Evolutionary conservation across 64 coral and sea anemone species (phyloP).

Genomic region (Pocillopora verrucosa): DNA sequence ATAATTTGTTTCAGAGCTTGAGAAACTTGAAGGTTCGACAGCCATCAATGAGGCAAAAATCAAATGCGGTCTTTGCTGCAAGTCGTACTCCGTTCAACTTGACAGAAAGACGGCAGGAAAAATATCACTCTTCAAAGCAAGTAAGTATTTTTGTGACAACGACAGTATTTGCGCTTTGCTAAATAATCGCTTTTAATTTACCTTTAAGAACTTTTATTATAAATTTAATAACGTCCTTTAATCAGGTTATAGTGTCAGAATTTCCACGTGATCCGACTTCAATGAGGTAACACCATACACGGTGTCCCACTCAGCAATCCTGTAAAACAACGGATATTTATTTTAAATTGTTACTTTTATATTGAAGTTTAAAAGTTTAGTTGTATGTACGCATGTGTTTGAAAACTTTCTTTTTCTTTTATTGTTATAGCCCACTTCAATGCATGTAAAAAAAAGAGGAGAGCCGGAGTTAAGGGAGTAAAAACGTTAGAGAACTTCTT

Average conservation of each 20-base stretch:
- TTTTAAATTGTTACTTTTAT: not conserved
- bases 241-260: too few relatives aligned
- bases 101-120: conserved; percentile 38
- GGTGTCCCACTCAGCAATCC: conserved; percentile 24
- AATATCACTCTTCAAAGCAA: conserved; percentile 50
- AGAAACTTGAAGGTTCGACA: conserved; percentile 54
- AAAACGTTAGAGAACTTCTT: conserved; percentile 52
- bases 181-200: too few relatives aligned
- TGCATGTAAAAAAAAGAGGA: conserved; percentile 42
- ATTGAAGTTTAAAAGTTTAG: too few relatives aligned
- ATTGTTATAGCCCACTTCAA: conserved; percentile 56
- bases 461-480: conserved; percentile 48
- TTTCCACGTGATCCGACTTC: too few relatives aligned
- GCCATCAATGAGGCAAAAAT: conserved; percentile 51
- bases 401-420: conserved; percentile 4
- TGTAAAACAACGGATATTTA: conserved; percentile 22
- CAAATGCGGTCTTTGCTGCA: conserved; percentile 62
- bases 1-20: conserved; percentile 49
- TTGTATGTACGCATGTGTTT: not conserved
- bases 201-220: too few relatives aligned
- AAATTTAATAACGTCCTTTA: too few relatives aligned
- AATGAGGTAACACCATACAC: not conserved
- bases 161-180: not conserved
- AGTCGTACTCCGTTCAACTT: conserved; percentile 35
- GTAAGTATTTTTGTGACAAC: conserved; percentile 23